Percentiles rank a stretch among this genome's conserved stretches.
These are phyloP conservation scores for Lasioglossum vierecki DNA, from an alignment of 2,888 invertebrate species.

Conservation along the genomic window DNA sequence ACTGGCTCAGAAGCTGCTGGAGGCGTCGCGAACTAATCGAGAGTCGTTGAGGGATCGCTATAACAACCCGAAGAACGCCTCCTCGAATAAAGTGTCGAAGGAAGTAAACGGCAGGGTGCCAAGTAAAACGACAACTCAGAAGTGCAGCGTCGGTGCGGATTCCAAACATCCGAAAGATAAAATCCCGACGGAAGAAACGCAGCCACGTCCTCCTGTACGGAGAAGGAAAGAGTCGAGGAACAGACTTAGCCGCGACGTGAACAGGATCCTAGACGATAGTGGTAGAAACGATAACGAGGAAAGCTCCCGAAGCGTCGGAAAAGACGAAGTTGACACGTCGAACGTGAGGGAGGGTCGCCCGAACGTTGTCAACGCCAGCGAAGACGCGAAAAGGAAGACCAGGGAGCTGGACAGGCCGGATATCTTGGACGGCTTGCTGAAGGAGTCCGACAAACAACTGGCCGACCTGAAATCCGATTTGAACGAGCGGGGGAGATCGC, in stretches of 20 bases:
- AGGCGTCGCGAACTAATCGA: slow-evolving; percentile 70
- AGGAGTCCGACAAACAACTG: slow-evolving; percentile 77
- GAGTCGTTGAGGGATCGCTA: slow-evolving; percentile 66
- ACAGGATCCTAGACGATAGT: not conserved
- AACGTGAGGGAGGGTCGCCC: not conserved
- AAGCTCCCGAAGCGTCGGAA: not conserved
- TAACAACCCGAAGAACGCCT: slow-evolving; percentile 55
- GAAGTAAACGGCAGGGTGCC: slow-evolving; percentile 52
- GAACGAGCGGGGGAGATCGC: slow-evolving; percentile 68
- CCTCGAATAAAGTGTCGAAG: slow-evolving; percentile 24
- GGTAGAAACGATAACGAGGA: not conserved
- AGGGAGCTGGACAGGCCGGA: slow-evolving; percentile 74
- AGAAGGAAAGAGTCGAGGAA: slow-evolving; percentile 61
- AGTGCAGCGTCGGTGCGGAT: slow-evolving; percentile 14
- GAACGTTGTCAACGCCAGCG: slow-evolving; percentile 8
- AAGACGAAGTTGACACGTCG: not conserved
- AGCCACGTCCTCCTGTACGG: slow-evolving; percentile 68
- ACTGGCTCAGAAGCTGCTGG: slow-evolving; percentile 74
- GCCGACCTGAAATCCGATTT: slow-evolving; percentile 75
- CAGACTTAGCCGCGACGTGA: slow-evolving; percentile 28
- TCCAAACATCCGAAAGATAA: slow-evolving; percentile 47
- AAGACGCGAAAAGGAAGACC: slow-evolving; percentile 39
- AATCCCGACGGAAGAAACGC: slow-evolving; percentile 41
- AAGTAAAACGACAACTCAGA: slow-evolving; percentile 37
- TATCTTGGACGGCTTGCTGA: slow-evolving; percentile 78